Evolutionary conservation across 2,113 vertebrate genomes (phyloP).

Genomic region (Dermatemys mawii): DNA sequence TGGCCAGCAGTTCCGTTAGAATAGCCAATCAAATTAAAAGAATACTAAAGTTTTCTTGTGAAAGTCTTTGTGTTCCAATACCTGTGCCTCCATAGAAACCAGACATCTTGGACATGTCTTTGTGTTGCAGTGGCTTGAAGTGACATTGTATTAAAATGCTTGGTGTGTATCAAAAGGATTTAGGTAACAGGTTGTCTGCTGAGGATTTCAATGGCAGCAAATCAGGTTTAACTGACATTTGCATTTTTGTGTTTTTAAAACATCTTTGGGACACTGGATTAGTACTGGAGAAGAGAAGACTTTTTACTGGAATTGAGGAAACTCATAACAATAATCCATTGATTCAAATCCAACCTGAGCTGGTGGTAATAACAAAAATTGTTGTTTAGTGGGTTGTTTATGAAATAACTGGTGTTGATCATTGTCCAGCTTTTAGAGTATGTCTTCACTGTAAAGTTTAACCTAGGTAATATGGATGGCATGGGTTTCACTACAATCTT

Average conservation of each 20-base stretch:
- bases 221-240: not conserved
- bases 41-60: not conserved
- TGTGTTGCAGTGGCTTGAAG: not conserved
- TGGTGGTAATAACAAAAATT: not conserved
- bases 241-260: not conserved
- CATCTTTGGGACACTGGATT: not conserved
- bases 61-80: not conserved
- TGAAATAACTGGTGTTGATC: not conserved
- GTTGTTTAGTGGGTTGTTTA: not conserved
- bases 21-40: not conserved
- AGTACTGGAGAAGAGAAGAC: not conserved
- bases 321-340: not conserved
- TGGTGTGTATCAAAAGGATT: not conserved
- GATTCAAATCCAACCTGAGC: not conserved
- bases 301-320: not conserved
- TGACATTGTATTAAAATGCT: not conserved
- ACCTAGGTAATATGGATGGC: not conserved
- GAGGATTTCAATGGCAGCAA: not conserved
- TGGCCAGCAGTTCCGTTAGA: not conserved
- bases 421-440: not conserved
- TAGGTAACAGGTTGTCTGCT: not conserved
- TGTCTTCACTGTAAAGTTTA: not conserved
- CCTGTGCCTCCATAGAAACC: not conserved
- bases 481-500: not conserved
- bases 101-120: not conserved